Percentiles rank a stretch among this genome's conserved stretches.
Conservation (phyloP, 1,140 invertebrate species). For the Diorhabda carinulata region DNA sequence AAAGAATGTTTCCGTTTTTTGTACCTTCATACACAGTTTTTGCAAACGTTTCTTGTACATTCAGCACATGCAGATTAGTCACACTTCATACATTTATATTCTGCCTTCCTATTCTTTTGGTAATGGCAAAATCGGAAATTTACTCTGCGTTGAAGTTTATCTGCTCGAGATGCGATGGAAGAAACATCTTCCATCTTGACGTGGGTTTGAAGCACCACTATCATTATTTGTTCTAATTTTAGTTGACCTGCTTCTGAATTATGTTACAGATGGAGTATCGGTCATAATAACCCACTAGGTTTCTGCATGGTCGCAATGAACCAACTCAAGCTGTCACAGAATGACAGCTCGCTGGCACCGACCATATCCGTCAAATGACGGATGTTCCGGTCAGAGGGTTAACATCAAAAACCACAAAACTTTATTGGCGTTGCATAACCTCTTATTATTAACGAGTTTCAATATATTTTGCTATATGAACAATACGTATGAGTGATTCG, state of each 20-base stretch:
- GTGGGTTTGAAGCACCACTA: neutral
- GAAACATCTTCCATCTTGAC: no score
- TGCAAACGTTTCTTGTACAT: neutral
- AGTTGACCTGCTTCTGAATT: neutral
- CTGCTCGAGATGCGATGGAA: neutral
- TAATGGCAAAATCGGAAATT: neutral
- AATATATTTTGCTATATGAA: no score
- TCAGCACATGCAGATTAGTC: neutral
- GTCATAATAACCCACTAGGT: neutral
- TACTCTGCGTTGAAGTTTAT: slow-evolving; percentile 3
- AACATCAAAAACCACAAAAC: no score
- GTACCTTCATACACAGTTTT: neutral
- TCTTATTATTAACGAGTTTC: no score
- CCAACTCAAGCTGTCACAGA: no score
- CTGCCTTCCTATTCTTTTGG: neutral
- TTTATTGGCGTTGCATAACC: no score
- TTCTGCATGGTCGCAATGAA: neutral
- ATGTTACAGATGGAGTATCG: no score
- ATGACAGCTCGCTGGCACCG: no score
- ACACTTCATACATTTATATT: neutral
- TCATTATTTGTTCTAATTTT: neutral
- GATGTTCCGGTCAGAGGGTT: no score
- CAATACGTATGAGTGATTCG: no score
- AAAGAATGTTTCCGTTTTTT: neutral
- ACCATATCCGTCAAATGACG: no score